Base-by-base conservation (phyloP, 2,797 vertebrate species). In the Ctenopoma multispine region DNA sequence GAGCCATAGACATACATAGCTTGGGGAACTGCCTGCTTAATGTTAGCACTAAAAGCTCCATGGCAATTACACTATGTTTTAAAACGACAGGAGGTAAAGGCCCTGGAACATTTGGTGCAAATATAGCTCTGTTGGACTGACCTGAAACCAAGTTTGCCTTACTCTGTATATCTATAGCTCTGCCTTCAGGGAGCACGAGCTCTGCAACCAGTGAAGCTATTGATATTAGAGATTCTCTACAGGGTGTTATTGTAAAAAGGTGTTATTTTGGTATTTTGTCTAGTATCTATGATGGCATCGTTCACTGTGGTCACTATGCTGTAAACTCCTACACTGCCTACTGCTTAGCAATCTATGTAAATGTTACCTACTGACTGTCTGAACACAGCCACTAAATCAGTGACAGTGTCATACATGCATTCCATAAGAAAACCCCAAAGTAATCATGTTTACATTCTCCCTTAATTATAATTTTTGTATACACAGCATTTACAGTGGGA, bases 71-170 rank as follows among this genome's bases (percentile, higher is more conserved):
- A 23, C 77, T 34, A 14, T 8, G n/a, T 46, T 69, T 82, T 63
- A 21, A 77, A 46, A 63, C 13, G 38, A 56, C 40, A 59, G 49
- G 73, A 62, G 74, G 77, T 68, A 66, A 84, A 55, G 60, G 70
- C 74, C 67, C 21, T 53, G 78, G 69, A 83, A 34, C 71, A 2
- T 85, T 83, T 85, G 79, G 75, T 80, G 82, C 43, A 3, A 80
- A 80, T 63, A 57, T 69, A 68, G 84, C 80, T 75, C 68, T 11
- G 23, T 59, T 55, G 57, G 63, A 77, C 67, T 63, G 70, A 70
- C 69, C 75, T 69, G 64, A 87, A 84, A 87, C 89, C 89, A 58
- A 71, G 81, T 90, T 90, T 91, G 91, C 89, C 91, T 92, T 92
- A 87, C 79, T 75, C 77, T 85, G 88, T 87, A 74, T 76, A 62